Evolutionary conservation across 2,888 invertebrate species (phyloP), one percentile per base, ranked within the genome.

Genomic region (Cynaeus angustus): DNA sequence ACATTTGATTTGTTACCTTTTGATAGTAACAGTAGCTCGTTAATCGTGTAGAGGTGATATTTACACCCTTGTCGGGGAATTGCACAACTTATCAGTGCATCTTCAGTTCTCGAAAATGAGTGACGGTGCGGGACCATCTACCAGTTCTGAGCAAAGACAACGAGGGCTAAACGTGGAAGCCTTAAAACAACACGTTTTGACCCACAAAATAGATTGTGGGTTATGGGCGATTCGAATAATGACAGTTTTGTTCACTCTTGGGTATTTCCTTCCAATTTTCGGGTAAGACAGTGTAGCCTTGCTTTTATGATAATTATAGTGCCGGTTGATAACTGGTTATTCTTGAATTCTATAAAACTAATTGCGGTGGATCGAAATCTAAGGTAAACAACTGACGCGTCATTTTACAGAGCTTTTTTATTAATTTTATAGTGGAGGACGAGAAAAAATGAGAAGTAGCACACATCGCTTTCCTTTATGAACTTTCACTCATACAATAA

Each of bases 171-270:
- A 84, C 74, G 71, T 82, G 37, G 88, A 88, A 0, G 89, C 89
- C 12, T 84, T 95, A 45, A 91, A 91, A 80, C 88, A 90, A 38
- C 94, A 95, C 79, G 86, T 96, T 73, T 88, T 91, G 37, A 90
- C 90, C 50, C 94, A 97, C 83, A 96, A 95, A 88, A 90, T 97
- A 61, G 95, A 96, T 81, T 92, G 95, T 46, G 92, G 92, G 0
- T 87, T 97, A 66, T 98, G 97, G 95, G 89, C 91, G 10, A 94
- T 96, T 33, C 88, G 99, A 78, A 83, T 97, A 16, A 88, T 95
- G 68, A 94, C 96, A 0, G 90, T 98, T 21, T 81, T 95, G 10
- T 97, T 94, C 84, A 92, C 95, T 10, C 82, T 95, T 77, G 91
- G 91, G 81, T 98, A 97, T 86, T 87, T 97, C 55, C 83, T 98